Percentiles rank a stretch among this genome's conserved stretches.
Evolutionary conservation across 2,113 vertebrate genomes (phyloP).

Genomic region (Leuciscus idus): DNA sequence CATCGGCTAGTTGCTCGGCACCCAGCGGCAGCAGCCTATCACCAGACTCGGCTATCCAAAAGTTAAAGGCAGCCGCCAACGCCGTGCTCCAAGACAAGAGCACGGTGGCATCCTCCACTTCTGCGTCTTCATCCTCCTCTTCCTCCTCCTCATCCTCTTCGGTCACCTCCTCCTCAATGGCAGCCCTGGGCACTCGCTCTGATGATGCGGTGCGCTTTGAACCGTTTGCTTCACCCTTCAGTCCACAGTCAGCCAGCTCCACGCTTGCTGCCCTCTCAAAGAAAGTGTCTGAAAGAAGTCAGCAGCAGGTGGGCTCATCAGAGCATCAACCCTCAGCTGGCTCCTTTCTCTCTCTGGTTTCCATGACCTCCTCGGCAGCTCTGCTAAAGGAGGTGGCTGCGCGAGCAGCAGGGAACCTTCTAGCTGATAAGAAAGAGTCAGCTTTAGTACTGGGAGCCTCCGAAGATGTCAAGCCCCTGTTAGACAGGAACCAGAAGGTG

Average conservation of each 20-base stretch:
- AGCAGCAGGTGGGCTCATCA: slow-evolving; percentile 70
- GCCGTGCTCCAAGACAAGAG: slow-evolving; percentile 97
- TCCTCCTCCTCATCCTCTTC: slow-evolving; percentile 69
- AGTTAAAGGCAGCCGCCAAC: slow-evolving; percentile 96
- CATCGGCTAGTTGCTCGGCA: slow-evolving; percentile 84
- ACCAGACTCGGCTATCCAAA: slow-evolving; percentile 96
- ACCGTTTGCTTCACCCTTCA: slow-evolving; percentile 94
- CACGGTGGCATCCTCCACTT: slow-evolving; percentile 70
- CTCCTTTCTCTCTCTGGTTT: slow-evolving; percentile 95
- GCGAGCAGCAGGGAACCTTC: slow-evolving; percentile 91
- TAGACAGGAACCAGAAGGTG: slow-evolving; percentile 93
- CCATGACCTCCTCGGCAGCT: slow-evolving; percentile 97
- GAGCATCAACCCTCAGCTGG: slow-evolving; percentile 88
- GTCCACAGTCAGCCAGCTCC: slow-evolving; percentile 97
- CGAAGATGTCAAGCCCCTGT: slow-evolving; percentile 87
- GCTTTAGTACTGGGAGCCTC: slow-evolving; percentile 73
- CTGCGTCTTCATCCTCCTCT: slow-evolving; percentile 72
- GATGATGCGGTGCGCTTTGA: slow-evolving; percentile 92
- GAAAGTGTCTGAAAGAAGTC: slow-evolving; percentile 96
- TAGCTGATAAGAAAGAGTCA: slow-evolving; percentile 90
- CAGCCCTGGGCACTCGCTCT: slow-evolving; percentile 66
- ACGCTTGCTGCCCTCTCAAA: slow-evolving; percentile 96
- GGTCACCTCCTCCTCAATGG: slow-evolving; percentile 67
- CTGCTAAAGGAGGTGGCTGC: slow-evolving; percentile 98
- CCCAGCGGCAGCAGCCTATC: slow-evolving; percentile 88